These are phyloP conservation scores for Myotis vivesi DNA, from an alignment of 2,797 vertebrate genomes.

Conservation along the genomic window DNA sequence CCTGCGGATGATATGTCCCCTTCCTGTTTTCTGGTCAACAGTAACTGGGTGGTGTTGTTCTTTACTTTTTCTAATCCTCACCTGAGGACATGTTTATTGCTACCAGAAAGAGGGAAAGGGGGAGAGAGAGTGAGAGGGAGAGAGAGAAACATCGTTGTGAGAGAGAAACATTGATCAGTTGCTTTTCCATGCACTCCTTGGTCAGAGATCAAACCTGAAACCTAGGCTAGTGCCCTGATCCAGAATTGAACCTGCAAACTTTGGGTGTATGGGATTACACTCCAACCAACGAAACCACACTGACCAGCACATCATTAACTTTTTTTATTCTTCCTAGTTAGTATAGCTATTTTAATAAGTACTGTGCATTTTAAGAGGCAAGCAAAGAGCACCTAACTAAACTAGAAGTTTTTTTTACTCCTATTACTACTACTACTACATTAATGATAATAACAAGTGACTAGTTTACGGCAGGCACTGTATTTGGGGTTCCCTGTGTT, in stretches of 20 bases:
- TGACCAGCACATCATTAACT: neutral
- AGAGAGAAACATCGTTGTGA: neutral
- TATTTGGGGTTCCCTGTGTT: neutral
- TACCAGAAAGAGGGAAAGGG: no score
- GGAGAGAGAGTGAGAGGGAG: no score
- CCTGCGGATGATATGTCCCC: neutral
- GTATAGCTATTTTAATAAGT: slow-evolving; percentile 3
- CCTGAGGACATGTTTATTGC: neutral
- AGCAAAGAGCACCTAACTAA: neutral
- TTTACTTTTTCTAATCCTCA: neutral
- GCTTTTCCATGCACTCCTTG: neutral
- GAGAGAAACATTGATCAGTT: neutral
- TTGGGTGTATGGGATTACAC: neutral
- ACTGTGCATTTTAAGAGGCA: neutral
- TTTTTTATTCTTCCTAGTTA: neutral
- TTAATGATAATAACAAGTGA: neutral
- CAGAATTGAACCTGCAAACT: neutral
- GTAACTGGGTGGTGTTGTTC: neutral
- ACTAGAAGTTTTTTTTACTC: neutral
- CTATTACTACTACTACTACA: neutral
- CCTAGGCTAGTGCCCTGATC: neutral
- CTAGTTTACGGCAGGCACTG: neutral
- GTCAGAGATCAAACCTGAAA: neutral
- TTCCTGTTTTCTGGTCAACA: neutral
- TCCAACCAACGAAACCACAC: neutral